These are phyloP conservation scores for Microcebus lehilahytsara DNA, from an alignment of 2,113 vertebrate genomes.

Conservation along the genomic window DNA sequence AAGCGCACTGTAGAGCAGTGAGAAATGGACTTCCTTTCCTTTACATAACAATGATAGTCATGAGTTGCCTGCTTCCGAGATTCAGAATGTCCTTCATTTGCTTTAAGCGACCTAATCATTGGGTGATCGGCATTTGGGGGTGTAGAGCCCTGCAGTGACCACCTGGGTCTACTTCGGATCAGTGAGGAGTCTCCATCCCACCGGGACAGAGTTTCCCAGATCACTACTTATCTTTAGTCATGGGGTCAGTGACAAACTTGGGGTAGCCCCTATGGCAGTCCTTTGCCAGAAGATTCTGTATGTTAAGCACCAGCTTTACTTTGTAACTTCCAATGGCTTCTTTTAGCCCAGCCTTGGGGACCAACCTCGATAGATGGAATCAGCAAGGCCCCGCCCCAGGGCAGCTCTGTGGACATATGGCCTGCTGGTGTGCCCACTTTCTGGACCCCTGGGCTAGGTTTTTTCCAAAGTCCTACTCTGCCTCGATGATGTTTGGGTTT, in stretches of 20 bases:
- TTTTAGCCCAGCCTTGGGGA: background rate
- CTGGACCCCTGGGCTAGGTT: background rate
- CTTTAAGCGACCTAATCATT: background rate
- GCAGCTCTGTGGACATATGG: background rate
- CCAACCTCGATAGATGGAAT: fast-evolving
- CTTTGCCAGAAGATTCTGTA: background rate
- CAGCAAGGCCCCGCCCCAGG: fast-evolving
- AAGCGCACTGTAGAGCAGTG: background rate
- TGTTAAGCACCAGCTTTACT: background rate
- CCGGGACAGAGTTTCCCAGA: too few species aligned
- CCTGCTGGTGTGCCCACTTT: background rate
- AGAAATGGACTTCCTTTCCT: background rate
- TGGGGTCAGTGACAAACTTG: fast-evolving
- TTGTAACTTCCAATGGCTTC: background rate
- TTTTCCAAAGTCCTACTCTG: background rate
- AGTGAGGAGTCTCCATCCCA: fast-evolving
- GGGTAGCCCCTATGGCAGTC: fast-evolving
- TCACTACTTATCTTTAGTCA: background rate
- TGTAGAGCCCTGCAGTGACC: background rate
- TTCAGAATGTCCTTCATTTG: background rate
- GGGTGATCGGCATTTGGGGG: background rate
- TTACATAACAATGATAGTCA: fast-evolving
- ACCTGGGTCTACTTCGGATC: background rate
- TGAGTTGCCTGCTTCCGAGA: background rate
- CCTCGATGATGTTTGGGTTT: fast-evolving